phyloP scores from a whole-genome alignment of 2,888 invertebrate species.

The Drosophila kuntzei region DNA sequence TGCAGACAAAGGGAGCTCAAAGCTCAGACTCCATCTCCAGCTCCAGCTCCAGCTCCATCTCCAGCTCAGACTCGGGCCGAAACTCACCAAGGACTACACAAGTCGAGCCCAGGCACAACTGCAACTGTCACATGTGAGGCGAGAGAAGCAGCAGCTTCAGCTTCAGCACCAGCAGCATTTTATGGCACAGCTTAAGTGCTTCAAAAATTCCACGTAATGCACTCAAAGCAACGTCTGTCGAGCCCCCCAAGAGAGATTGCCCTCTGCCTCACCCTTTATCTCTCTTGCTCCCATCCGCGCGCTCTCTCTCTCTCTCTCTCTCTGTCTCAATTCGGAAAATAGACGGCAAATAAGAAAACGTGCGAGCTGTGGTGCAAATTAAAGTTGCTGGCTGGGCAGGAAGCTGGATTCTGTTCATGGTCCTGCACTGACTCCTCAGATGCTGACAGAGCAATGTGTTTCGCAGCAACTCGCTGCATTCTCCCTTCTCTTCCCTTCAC shows the following conservation, averaged over 20 bases:
- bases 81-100: constrained; percentile 22
- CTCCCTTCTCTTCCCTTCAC: constrained; percentile 8
- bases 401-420: constrained; percentile 48
- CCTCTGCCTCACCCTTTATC: background rate
- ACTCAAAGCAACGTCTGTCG: constrained; percentile 81
- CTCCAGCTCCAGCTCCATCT: background rate
- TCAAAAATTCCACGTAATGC: constrained; percentile 84
- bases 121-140: constrained; percentile 70
- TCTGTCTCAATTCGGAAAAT: constrained; percentile 18
- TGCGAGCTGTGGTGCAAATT: constrained; percentile 78
- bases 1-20: constrained; percentile 69
- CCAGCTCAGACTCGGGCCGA: background rate
- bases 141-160: constrained; percentile 41
- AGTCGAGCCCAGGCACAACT: constrained; percentile 47
- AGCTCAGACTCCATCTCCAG: constrained; percentile 13
- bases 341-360: constrained; percentile 80
- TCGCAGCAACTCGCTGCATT: constrained; percentile 55
- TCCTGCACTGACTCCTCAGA: constrained; percentile 60
- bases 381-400: constrained; percentile 65
- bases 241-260: constrained; percentile 41
- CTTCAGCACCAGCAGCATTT: constrained; percentile 71
- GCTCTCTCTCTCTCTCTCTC: background rate
- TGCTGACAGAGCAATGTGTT: constrained; percentile 80
- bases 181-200: constrained; percentile 80
- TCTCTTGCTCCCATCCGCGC: background rate